Percentiles rank a stretch among this genome's conserved stretches.
phyloP scores from a whole-genome alignment of 2,888 invertebrate genomes.

The Drosophila aldrichi region DNA sequence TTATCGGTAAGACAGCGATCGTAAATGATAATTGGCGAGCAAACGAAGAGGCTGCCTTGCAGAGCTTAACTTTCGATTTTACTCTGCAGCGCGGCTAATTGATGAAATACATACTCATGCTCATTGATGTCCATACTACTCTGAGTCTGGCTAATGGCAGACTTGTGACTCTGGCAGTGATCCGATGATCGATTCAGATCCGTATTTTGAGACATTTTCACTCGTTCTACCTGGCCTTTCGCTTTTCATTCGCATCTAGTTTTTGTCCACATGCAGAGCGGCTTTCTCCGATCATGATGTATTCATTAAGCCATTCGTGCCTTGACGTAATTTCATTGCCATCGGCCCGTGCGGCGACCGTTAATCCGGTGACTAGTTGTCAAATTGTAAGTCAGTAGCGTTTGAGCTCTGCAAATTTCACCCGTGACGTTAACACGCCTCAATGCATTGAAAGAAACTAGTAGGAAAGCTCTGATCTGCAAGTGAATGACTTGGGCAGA shows the following conservation, averaged over 20 bases:
- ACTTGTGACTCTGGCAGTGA: background rate
- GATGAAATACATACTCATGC: background rate
- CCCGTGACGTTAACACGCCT: constrained; percentile 2
- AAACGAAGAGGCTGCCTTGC: constrained; percentile 21
- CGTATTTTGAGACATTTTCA: constrained; percentile 1
- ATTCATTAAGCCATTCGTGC: constrained; percentile 29
- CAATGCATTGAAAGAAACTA: background rate
- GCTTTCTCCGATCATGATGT: constrained; percentile 39
- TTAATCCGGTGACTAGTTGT: constrained; percentile 22
- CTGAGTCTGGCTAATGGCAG: background rate
- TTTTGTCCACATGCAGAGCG: constrained; percentile 2
- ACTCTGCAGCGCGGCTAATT: constrained; percentile 34
- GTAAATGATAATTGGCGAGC: constrained; percentile 49
- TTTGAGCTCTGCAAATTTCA: constrained; percentile 27
- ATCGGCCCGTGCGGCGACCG: constrained; percentile 10
- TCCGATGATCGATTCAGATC: background rate
- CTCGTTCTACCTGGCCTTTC: constrained; percentile 22
- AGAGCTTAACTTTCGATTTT: constrained; percentile 72
- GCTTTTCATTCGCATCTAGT: constrained; percentile 17
- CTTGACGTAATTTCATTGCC: constrained; percentile 39
- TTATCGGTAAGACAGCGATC: constrained; percentile 45
- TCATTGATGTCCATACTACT: background rate
- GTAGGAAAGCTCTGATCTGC: constrained; percentile 3
- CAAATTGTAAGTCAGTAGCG: constrained; percentile 24
- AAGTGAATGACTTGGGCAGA: background rate